Evolutionary conservation across 2,113 vertebrate species (phyloP).

Genomic region (Pseudonaja textilis): DNA sequence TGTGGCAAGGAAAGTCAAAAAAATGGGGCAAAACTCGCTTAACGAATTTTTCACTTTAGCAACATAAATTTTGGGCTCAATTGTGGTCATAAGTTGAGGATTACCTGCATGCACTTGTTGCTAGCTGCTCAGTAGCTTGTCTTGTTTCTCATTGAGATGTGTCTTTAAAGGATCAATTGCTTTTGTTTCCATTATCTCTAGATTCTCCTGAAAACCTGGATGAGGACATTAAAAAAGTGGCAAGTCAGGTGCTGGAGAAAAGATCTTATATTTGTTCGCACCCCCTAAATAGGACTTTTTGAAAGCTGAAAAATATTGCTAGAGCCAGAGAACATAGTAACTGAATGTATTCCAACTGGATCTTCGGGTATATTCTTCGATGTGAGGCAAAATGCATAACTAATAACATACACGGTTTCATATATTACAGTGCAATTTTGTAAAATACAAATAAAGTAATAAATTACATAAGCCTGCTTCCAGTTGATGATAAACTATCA

Average conservation of each 20-base stretch:
- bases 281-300: constrained; percentile 86
- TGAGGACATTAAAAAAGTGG: constrained; percentile 86
- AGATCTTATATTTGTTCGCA: constrained; percentile 86
- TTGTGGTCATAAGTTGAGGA: no score
- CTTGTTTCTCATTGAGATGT: neutral
- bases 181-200: constrained; percentile 38
- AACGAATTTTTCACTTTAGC: no score
- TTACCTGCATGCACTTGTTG: constrained; percentile 6
- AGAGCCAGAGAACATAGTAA: neutral
- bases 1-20: no score
- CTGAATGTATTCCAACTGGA: neutral
- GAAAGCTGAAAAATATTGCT: constrained; percentile 24
- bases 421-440: neutral
- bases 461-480: neutral
- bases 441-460: constrained; percentile 1
- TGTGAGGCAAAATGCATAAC: neutral
- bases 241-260: constrained; percentile 82
- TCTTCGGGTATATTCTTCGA: fast-evolving
- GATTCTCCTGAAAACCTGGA: constrained; percentile 89
- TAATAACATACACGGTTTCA: neutral
- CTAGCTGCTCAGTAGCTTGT: neutral
- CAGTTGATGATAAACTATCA: neutral
- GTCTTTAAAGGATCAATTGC: neutral
- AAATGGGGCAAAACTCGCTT: no score
- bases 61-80: no score